Evolutionary conservation across 2,113 vertebrate species (phyloP).

Genomic region (Hucho hucho): DNA sequence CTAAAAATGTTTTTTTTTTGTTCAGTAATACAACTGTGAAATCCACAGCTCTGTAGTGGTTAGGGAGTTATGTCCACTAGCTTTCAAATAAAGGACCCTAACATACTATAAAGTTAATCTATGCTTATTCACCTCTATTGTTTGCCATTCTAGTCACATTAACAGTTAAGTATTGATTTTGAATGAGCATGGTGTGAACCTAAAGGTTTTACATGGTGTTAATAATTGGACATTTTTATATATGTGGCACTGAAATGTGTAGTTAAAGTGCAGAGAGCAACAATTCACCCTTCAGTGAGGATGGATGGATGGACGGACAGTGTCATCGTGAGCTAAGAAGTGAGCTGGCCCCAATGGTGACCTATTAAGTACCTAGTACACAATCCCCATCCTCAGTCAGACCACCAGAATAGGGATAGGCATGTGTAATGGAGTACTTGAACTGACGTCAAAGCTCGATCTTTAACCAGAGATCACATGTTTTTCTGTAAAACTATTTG

Average conservation of each 20-base stretch:
- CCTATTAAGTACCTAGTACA: neutral
- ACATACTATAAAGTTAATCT: too few relatives aligned
- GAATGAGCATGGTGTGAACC: neutral
- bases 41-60: neutral
- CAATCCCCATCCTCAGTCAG: slow-evolving; percentile 9
- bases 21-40: neutral
- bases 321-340: slow-evolving; percentile 8
- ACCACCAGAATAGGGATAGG: slow-evolving; percentile 6
- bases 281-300: slow-evolving; percentile 6
- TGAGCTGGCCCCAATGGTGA: neutral
- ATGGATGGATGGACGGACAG: neutral
- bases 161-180: neutral
- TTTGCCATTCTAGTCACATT: neutral
- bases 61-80: neutral
- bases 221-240: neutral
- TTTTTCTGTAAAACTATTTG: too few relatives aligned
- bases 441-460: too few relatives aligned
- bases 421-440: too few relatives aligned
- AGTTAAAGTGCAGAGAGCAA: slow-evolving; percentile 3
- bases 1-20: too few relatives aligned
- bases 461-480: too few relatives aligned
- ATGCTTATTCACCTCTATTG: neutral
- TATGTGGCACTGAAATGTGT: neutral
- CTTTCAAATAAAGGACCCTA: neutral
- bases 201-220: neutral